Evolutionary conservation across 2,113 vertebrate genomes (phyloP), one percentile per base, ranked within the genome.

Genomic region (Chamaea fasciata): DNA sequence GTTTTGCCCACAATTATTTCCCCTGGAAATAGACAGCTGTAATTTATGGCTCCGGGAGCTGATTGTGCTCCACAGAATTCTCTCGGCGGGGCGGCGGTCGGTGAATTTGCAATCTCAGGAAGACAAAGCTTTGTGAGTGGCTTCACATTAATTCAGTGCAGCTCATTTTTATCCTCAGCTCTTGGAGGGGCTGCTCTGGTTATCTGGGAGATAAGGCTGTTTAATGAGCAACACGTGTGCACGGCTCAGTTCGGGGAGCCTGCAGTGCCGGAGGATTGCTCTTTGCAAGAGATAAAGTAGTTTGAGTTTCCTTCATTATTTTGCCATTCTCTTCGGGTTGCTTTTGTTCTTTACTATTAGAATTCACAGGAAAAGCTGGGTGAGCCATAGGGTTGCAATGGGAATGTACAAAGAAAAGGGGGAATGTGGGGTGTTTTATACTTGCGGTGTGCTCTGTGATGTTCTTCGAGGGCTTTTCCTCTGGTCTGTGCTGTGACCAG

Each of bases 51-150:
- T 50, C 1, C 2, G 24, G 67, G 41, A 6, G 70, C 81, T 90
- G 89, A 80, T 59, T 49, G 91, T 90, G 91, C 87, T 89, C 46
- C 35, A 1, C 2, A 21, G 69, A 91, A 49, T 37, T 82, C 89
- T 87, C 69, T 22, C 49, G 9, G 39, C 10, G 17, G 94, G 41
- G 87, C 15, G 9, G 65, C 21, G 16, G 55, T 65, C 41, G 63
- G 79, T 57, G 84, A 52, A 41, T 92, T 83, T 56, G 71, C 71
- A 78, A 1, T 78, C 67, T 80, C 5, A 1, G 55, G 22, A 74
- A 77, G 91, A 74, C 90, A 91, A 90, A 92, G 84, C 91, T 71
- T 46, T 41, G 35, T 64, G 42, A 92, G 78, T 73, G 57, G 37
- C 11, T 85, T 44, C 59, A n/a, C 64, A 60, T 94, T 57, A 85